phyloP scores from a whole-genome alignment of 2,797 vertebrate genomes.

The Sebastes reedi region DNA sequence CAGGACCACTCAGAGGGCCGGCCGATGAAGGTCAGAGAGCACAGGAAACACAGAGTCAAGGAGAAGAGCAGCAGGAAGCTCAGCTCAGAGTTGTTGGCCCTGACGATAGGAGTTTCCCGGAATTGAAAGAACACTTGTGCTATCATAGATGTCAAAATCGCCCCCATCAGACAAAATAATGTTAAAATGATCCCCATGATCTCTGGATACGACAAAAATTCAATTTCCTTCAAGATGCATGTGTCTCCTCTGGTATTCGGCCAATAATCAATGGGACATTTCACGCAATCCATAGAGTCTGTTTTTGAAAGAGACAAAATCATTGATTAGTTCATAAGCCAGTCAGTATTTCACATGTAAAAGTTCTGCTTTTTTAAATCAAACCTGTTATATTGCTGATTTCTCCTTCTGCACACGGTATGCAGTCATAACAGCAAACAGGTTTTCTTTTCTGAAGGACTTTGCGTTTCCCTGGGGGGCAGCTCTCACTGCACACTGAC shows the following conservation, averaged over 20 bases:
- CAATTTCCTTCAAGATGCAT: conserved; percentile 59
- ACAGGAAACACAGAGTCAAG: conserved; percentile 74
- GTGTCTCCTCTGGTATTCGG: conserved; percentile 53
- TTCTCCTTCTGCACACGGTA: conserved; percentile 67
- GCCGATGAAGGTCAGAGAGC: conserved; percentile 76
- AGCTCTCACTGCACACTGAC: conserved; percentile 75
- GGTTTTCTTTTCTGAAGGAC: conserved; percentile 70
- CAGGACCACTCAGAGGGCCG: conserved; percentile 78
- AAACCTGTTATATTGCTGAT: conserved; percentile 69
- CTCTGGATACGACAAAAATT: conserved; percentile 62
- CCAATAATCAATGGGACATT: conserved; percentile 62
- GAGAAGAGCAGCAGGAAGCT: conserved; percentile 77
- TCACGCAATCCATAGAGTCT: conserved; percentile 64
- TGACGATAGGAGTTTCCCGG: conserved; percentile 55
- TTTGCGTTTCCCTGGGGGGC: conserved; percentile 66
- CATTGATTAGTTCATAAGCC: background rate
- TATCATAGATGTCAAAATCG: conserved; percentile 47
- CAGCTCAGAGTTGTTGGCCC: conserved; percentile 69
- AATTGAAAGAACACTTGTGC: conserved; percentile 54
- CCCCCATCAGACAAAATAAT: conserved; percentile 50
- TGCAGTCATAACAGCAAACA: conserved; percentile 72
- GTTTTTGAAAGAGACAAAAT: conserved; percentile 47
- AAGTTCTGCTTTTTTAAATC: background rate
- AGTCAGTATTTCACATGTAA: background rate
- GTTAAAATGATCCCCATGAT: conserved; percentile 59